Conservation (phyloP, 2,888 invertebrate species). For the Drepana falcataria region DNA sequence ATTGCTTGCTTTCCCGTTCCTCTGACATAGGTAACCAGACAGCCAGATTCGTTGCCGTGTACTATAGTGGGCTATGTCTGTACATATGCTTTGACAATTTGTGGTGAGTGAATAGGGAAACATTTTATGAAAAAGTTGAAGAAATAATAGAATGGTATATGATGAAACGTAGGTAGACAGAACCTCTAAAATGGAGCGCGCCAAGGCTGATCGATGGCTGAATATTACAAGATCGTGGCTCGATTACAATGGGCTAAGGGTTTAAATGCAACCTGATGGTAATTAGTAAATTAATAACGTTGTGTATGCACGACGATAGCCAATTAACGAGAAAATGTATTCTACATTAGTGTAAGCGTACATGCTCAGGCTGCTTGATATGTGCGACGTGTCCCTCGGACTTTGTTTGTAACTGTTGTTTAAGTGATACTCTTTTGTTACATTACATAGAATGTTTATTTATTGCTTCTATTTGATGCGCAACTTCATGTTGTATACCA, state of each 20-base stretch:
- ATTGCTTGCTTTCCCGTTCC: too few relatives aligned
- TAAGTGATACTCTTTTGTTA: slow-evolving; percentile 3
- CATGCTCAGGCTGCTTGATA: slow-evolving; percentile 41
- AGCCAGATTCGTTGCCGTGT: too few relatives aligned
- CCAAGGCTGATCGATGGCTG: slow-evolving; percentile 14
- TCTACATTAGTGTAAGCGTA: slow-evolving; percentile 39
- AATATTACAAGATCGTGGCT: slow-evolving; percentile 27
- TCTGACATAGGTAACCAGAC: too few relatives aligned
- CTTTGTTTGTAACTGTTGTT: slow-evolving; percentile 16
- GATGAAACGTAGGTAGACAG: slow-evolving; percentile 11
- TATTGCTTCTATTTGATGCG: background rate
- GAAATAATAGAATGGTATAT: too few relatives aligned
- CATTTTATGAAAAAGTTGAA: too few relatives aligned
- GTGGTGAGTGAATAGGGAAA: too few relatives aligned
- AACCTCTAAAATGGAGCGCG: slow-evolving; percentile 12
- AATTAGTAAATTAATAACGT: slow-evolving; percentile 22
- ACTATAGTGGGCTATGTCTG: too few relatives aligned
- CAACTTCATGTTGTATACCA: background rate
- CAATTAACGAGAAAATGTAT: slow-evolving; percentile 45
- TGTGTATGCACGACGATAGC: slow-evolving; percentile 25
- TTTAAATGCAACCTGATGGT: slow-evolving; percentile 22
- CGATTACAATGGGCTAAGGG: slow-evolving; percentile 28
- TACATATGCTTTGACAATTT: too few relatives aligned
- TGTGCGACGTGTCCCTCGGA: slow-evolving; percentile 30
- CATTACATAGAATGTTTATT: background rate